Conservation (phyloP, 2,888 invertebrate species). For the Tryphoninae sp. region DNA sequence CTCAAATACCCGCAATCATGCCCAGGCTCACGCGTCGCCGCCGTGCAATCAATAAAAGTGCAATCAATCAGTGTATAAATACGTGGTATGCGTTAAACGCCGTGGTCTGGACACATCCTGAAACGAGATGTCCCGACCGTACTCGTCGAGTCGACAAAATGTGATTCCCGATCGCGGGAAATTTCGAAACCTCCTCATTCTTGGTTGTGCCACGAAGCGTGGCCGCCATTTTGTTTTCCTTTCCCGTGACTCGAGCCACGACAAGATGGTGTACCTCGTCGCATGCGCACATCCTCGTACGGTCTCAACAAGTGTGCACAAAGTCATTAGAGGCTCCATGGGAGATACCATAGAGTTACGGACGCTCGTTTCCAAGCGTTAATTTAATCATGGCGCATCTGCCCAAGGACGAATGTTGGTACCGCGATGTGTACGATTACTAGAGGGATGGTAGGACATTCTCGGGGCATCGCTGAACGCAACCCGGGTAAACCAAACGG, state of each 20-base stretch:
- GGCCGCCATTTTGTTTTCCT: not conserved
- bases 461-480: not conserved
- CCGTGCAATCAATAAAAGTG: constrained; percentile 76
- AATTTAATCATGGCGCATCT: constrained; percentile 7
- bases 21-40: constrained; percentile 75
- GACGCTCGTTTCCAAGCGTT: constrained; percentile 35
- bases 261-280: constrained; percentile 2
- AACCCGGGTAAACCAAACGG: not conserved
- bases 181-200: not conserved
- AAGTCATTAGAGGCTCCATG: constrained; percentile 29
- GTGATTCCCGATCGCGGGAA: not conserved
- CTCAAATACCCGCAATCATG: constrained; percentile 74
- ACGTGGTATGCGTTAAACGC: not conserved
- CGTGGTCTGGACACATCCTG: constrained; percentile 13
- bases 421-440: too few species aligned
- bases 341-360: constrained; percentile 7
- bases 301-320: constrained; percentile 4
- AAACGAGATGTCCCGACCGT: constrained; percentile 26
- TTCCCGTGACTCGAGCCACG: not conserved
- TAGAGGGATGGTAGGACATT: not conserved
- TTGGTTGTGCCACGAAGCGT: not conserved
- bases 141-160: constrained; percentile 4
- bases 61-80: not conserved
- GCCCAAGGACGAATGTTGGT: too few species aligned
- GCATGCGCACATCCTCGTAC: constrained; percentile 12